These are phyloP conservation scores for Eupsilia transversa DNA, from an alignment of 2,888 invertebrate genomes.

Conservation along the genomic window DNA sequence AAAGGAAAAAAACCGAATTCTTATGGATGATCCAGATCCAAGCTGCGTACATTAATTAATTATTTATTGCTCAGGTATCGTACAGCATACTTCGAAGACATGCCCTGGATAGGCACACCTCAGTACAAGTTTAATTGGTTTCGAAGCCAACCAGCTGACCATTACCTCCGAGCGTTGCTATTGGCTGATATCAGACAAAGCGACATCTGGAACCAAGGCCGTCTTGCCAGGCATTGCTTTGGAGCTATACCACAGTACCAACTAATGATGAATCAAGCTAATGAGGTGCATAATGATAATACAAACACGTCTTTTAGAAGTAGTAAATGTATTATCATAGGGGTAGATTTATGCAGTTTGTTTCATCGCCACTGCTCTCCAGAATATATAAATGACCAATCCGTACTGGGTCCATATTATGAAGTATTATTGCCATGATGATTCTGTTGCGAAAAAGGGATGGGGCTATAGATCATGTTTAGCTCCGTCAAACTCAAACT, in stretches of 20 bases:
- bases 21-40: too few species aligned
- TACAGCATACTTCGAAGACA: constrained; percentile 96
- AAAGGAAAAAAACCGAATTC: too few species aligned
- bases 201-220: neutral
- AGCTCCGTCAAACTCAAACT: too few species aligned
- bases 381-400: too few species aligned
- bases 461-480: too few species aligned
- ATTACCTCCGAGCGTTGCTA: constrained; percentile 96
- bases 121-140: constrained; percentile 97
- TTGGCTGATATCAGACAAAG: constrained; percentile 88
- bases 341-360: too few species aligned
- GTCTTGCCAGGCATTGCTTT: constrained; percentile 79
- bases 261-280: constrained; percentile 86
- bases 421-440: too few species aligned
- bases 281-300: constrained; percentile 87
- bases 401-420: too few species aligned
- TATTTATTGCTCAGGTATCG: constrained; percentile 84
- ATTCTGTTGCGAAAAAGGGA: too few species aligned
- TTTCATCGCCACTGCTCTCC: too few species aligned
- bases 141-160: constrained; percentile 95
- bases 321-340: neutral
- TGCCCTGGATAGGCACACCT: constrained; percentile 95
- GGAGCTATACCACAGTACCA: constrained; percentile 88
- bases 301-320: neutral
- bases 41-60: neutral